Evolutionary conservation across 2,888 invertebrate species (phyloP).

Genomic region (Campoplex capitator): DNA sequence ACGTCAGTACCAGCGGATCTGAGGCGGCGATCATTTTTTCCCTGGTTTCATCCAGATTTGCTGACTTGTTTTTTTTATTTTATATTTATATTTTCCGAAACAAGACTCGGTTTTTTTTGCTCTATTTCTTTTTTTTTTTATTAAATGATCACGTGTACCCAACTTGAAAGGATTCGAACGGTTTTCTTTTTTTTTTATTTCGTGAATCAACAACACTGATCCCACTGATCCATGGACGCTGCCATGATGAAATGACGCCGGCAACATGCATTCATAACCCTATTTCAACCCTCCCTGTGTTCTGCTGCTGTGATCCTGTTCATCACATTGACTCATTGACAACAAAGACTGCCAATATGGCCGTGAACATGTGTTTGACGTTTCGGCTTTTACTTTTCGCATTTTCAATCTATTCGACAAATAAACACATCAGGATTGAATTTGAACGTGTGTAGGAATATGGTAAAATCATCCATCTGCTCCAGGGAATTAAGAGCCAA

Average conservation of each 20-base stretch:
- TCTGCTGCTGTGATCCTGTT: neutral
- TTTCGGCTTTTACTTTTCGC: neutral
- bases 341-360: no score
- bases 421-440: neutral
- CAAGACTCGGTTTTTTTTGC: conserved; percentile 1
- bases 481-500: no score
- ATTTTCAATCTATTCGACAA: neutral
- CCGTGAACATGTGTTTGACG: neutral
- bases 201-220: conserved; percentile 38
- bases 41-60: conserved; percentile 96
- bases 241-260: conserved; percentile 68
- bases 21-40: conserved; percentile 95
- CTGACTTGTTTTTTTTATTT: conserved; percentile 79
- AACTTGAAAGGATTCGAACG: neutral
- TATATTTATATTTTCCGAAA: conserved; percentile 22
- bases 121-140: conserved; percentile 16
- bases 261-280: conserved; percentile 3
- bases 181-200: conserved; percentile 16
- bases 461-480: no score
- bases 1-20: conserved; percentile 91
- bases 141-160: neutral
- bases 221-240: conserved; percentile 49
- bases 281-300: neutral
- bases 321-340: neutral
- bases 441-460: no score